Evolutionary conservation across 2,113 vertebrate genomes (phyloP).

Genomic region (Misgurnus mizolepis): DNA sequence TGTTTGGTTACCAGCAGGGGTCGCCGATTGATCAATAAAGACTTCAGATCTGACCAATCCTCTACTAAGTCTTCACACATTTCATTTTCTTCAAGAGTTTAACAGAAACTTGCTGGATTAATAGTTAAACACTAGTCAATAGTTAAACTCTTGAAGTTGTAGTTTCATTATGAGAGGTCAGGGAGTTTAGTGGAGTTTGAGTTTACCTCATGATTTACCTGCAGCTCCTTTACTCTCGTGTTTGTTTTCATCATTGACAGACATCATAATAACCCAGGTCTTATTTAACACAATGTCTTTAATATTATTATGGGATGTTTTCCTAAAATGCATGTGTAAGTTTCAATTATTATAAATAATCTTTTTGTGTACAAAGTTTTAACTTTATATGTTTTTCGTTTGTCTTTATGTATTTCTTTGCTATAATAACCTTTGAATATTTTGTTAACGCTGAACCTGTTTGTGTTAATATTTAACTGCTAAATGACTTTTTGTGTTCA

Average conservation of each 20-base stretch:
- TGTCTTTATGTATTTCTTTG: conserved; percentile 3
- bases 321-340: conserved; percentile 11
- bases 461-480: conserved; percentile 49
- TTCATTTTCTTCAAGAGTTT: too few relatives aligned
- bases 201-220: background rate
- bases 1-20: background rate
- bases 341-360: background rate
- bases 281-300: conserved; percentile 32
- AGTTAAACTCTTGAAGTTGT: background rate
- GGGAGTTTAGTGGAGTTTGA: background rate
- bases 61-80: too few relatives aligned
- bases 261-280: background rate
- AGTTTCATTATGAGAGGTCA: background rate
- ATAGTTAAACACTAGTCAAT: too few relatives aligned
- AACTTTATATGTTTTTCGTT: conserved; percentile 39
- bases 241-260: background rate
- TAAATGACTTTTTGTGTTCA: conserved; percentile 23
- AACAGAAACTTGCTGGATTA: too few relatives aligned
- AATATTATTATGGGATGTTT: background rate
- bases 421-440: conserved; percentile 9
- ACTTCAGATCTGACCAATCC: too few relatives aligned
- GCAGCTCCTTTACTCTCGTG: background rate
- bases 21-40: background rate
- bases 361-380: conserved; percentile 38
- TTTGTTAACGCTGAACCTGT: conserved; percentile 28